Evolutionary conservation across 2,797 vertebrate genomes (phyloP).

Genomic region (Mareca penelope): DNA sequence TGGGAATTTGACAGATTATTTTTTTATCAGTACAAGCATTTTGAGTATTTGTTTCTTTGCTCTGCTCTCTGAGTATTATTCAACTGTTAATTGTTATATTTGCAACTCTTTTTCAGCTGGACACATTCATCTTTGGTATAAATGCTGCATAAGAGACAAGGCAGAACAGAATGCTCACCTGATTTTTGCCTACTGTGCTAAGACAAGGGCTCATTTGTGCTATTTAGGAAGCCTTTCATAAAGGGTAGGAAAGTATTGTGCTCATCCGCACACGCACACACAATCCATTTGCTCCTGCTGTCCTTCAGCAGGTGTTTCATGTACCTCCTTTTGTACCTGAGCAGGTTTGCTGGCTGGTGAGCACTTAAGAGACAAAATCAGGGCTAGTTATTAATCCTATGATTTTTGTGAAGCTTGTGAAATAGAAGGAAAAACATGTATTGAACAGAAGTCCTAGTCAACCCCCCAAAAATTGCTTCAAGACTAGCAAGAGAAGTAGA

Average conservation of each 20-base stretch:
- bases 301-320: background rate
- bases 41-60: background rate
- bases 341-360: background rate
- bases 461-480: background rate
- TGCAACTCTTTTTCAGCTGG: background rate
- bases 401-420: background rate
- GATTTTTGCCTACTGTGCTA: background rate
- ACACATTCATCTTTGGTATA: background rate
- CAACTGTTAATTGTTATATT: background rate
- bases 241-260: background rate
- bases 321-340: background rate
- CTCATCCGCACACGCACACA: background rate
- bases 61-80: background rate
- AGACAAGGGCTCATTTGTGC: background rate
- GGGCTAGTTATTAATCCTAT: background rate
- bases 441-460: background rate
- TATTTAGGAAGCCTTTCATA: background rate
- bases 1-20: background rate
- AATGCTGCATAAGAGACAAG: background rate
- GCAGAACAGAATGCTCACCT: background rate
- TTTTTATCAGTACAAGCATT: conserved; percentile 12
- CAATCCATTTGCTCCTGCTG: background rate
- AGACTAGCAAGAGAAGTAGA: background rate
- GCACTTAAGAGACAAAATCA: background rate
- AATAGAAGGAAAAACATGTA: background rate